phyloP scores from a whole-genome alignment of 2,888 invertebrate genomes.

The Drosophila kuntzei region DNA sequence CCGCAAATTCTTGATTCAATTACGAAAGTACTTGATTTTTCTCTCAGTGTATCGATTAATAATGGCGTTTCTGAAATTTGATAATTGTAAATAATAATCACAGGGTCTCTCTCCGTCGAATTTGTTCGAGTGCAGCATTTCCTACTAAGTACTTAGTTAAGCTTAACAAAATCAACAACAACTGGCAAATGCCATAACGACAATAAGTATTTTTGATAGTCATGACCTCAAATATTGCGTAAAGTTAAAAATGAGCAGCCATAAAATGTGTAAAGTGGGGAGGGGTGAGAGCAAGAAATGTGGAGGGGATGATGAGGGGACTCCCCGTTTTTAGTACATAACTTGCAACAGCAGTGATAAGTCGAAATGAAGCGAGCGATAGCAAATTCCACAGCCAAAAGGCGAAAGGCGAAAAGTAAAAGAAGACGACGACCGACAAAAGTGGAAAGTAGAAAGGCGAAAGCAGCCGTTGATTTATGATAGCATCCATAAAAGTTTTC shows the following conservation, averaged over 20 bases:
- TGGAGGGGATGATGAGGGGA: not conserved
- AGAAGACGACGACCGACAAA: too few relatives aligned
- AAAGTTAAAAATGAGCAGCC: slow-evolving; percentile 55
- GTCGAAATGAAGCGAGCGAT: slow-evolving; percentile 62
- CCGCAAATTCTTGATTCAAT: too few relatives aligned
- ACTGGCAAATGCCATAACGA: slow-evolving; percentile 29
- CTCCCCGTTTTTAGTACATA: slow-evolving; percentile 64
- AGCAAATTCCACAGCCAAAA: slow-evolving; percentile 22
- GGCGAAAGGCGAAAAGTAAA: slow-evolving; percentile 1
- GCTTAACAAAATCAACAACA: slow-evolving; percentile 5
- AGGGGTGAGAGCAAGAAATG: not conserved
- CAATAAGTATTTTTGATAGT: slow-evolving; percentile 66
- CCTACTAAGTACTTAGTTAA: not conserved
- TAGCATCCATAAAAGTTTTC: slow-evolving; percentile 65
- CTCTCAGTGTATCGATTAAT: too few relatives aligned
- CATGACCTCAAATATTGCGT: slow-evolving; percentile 61
- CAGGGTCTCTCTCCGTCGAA: not conserved
- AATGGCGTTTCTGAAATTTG: too few relatives aligned
- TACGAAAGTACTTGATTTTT: too few relatives aligned
- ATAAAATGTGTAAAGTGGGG: slow-evolving; percentile 42
- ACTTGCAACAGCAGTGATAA: slow-evolving; percentile 66
- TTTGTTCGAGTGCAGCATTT: not conserved
- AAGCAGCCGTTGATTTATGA: slow-evolving; percentile 68
- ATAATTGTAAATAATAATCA: not conserved
- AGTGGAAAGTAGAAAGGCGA: slow-evolving; percentile 10